Evolutionary conservation across 2,888 invertebrate species (phyloP).

Genomic region (Lacanobia wlatinum): DNA sequence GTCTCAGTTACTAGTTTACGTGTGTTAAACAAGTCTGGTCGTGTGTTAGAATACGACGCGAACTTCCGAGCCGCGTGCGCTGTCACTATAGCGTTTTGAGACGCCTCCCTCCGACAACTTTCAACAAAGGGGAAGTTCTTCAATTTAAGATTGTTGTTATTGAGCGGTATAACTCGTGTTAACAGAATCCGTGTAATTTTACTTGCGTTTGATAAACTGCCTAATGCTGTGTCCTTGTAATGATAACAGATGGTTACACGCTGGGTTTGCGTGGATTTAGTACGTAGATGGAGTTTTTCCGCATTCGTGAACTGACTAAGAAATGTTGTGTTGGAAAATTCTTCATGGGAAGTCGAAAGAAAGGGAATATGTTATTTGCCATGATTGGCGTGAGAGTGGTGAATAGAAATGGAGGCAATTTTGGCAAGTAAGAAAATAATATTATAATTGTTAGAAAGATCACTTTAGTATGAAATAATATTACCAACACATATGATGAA

Average conservation of each 20-base stretch:
- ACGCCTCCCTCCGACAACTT: conserved; percentile 54
- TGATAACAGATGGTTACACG: conserved; percentile 11
- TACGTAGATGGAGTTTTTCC: background rate
- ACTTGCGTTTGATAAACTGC: conserved; percentile 42
- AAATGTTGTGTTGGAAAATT: conserved; percentile 1
- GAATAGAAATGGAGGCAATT: background rate
- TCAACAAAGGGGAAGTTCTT: conserved; percentile 61
- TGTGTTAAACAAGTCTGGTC: conserved; percentile 69
- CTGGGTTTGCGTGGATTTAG: conserved; percentile 8
- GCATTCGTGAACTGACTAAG: background rate
- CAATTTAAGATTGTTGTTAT: conserved; percentile 68
- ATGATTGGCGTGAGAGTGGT: background rate
- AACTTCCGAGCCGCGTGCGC: conserved; percentile 67
- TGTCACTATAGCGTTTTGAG: conserved; percentile 60
- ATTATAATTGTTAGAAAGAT: background rate
- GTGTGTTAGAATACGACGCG: conserved; percentile 65
- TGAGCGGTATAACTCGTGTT: conserved; percentile 56
- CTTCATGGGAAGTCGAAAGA: background rate
- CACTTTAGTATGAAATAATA: background rate
- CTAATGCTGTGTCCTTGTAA: conserved; percentile 34
- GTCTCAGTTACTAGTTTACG: conserved; percentile 74
- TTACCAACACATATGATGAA: background rate
- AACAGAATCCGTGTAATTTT: conserved; percentile 48
- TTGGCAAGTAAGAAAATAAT: conserved; percentile 1
- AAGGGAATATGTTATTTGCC: too few species aligned